Base-by-base conservation (phyloP, 2,797 vertebrate genomes). In the Falco rusticolus region DNA sequence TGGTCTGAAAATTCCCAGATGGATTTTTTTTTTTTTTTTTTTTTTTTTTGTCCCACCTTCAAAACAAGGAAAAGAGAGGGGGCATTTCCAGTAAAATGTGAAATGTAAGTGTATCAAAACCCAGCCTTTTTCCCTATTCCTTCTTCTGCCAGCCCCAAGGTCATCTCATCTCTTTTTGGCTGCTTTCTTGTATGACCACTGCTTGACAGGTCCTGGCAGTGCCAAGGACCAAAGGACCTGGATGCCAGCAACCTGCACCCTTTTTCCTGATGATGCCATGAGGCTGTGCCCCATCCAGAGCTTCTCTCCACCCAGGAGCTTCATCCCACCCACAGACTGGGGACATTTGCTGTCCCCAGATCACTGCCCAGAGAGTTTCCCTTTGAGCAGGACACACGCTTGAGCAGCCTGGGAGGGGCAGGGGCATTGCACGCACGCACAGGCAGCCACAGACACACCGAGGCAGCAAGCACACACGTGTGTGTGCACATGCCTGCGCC, bases 311-410 rank as follows among this genome's bases (percentile, higher is more conserved):
- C 33, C 43, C 64, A 3, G 16, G 14, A 72, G 29, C 85, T 87
- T 18, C 85, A 18, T n/a, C 53, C n/a, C 41, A 29, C 41, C 34
- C 33, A 7, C 5, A 28, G 48, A 20, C 21, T 0, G 0, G 41
- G 14, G 70, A 10, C 29, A 5, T 24, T 26, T 51, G 11, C 4
- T 11, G 7, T 45, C 78, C 83, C n/a, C 59, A 59, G 0, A 29
- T 19, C 29, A 2, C 71, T 56, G 54, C 45, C 14, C 34, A 4
- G 31, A 29, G 64, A 31, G 12, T 0, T 0, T 43, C 31, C 28
- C 57, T 53, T 11, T 4, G 41, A 11, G 31, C 0, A 29, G 60
- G 47, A 34, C 8, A 7, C 6, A 4, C 2, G 6, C 0, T 4
- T n/a, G 76, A 37, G 56, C 77, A 16, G 61, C 9, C 11, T 0